phyloP scores from a whole-genome alignment of 2,888 invertebrate species.

The Pseudolycoriella hygida region DNA sequence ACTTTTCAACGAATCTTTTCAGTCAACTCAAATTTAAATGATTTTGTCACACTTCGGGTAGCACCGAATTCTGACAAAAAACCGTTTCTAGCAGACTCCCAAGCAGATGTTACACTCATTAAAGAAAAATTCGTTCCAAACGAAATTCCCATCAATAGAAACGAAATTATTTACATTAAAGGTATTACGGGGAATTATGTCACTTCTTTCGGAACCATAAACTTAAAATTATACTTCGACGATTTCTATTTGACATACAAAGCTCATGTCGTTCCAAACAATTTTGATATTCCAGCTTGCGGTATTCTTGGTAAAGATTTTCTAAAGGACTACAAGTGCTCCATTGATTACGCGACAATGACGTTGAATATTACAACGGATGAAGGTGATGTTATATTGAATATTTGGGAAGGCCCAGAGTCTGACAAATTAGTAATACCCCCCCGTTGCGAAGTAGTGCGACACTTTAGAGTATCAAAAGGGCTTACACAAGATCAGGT shows the following conservation, averaged over 20 bases:
- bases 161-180: not conserved
- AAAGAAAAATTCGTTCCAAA: not conserved
- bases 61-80: too few species aligned
- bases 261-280: not conserved
- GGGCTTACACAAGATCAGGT: not conserved
- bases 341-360: not conserved
- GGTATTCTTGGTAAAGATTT: constrained; percentile 2
- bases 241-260: not conserved
- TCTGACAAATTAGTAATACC: not conserved
- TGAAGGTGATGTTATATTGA: not conserved
- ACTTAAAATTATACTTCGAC: not conserved
- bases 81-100: not conserved
- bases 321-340: not conserved
- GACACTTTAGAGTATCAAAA: not conserved
- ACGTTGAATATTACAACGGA: not conserved
- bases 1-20: too few species aligned
- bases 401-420: not conserved
- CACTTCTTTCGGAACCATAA: too few species aligned
- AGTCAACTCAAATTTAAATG: too few species aligned
- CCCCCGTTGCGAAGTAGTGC: not conserved
- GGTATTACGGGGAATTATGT: not conserved
- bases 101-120: not conserved
- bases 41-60: too few species aligned
- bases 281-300: not conserved
- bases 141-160: not conserved